Conservation (phyloP, 2,797 vertebrate species). For the Emys orbicularis region DNA sequence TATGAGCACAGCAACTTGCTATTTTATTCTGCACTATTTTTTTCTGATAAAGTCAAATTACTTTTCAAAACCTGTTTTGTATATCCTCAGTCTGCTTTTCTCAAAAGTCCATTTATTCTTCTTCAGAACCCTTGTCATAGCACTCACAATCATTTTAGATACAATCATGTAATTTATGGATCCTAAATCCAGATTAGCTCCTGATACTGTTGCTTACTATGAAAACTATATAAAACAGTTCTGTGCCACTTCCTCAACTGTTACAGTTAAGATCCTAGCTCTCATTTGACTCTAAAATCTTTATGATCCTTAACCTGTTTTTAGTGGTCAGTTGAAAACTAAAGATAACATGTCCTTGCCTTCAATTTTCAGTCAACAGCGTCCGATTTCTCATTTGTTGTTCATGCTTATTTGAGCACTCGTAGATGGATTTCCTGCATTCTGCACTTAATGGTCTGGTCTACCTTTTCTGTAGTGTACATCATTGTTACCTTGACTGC, state of each 20-base stretch:
- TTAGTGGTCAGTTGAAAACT: neutral
- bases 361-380: neutral
- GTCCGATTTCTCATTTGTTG: neutral
- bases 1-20: neutral
- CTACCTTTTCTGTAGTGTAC: neutral
- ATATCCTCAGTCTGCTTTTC: neutral
- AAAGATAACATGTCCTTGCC: neutral
- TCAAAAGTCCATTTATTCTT: neutral
- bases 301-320: neutral
- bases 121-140: neutral
- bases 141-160: neutral
- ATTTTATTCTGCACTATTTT: neutral
- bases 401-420: neutral
- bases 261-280: neutral
- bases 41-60: neutral
- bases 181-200: neutral
- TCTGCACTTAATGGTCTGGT: neutral
- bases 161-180: neutral
- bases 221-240: neutral
- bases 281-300: neutral
- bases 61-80: neutral
- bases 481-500: neutral
- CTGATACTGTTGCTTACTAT: neutral
- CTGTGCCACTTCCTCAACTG: neutral
- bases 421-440: neutral